phyloP scores from a whole-genome alignment of 2,113 vertebrate genomes.

The Lophotis ruficrista region DNA sequence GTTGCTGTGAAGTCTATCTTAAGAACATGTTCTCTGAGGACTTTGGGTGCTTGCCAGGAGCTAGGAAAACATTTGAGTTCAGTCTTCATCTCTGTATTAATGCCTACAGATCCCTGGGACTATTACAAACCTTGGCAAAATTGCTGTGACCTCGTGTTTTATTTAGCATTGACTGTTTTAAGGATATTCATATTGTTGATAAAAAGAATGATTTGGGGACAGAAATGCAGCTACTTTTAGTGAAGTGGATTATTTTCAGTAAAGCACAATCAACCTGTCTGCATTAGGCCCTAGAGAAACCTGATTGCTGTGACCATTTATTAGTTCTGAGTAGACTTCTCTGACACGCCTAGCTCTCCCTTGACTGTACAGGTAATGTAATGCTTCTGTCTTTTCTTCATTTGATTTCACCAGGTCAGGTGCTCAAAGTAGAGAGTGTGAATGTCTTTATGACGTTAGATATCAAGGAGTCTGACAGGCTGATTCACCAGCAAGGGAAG shows the following conservation, averaged over 20 bases:
- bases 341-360: neutral
- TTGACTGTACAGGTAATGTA: neutral
- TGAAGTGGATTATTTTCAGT: neutral
- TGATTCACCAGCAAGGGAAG: neutral
- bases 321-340: neutral
- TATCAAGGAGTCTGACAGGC: neutral
- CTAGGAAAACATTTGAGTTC: neutral
- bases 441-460: neutral
- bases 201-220: neutral
- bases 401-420: neutral
- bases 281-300: neutral
- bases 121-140: neutral
- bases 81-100: neutral
- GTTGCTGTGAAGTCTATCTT: neutral
- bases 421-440: neutral
- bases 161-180: neutral
- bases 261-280: neutral
- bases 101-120: neutral
- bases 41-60: neutral
- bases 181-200: neutral
- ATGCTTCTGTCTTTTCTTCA: neutral
- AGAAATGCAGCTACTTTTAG: neutral
- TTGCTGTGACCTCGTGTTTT: neutral
- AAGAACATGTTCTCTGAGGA: neutral
- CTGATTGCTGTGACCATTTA: neutral